These are phyloP conservation scores for Athene cunicularia DNA, from an alignment of 2,113 vertebrate species.

Conservation along the genomic window DNA sequence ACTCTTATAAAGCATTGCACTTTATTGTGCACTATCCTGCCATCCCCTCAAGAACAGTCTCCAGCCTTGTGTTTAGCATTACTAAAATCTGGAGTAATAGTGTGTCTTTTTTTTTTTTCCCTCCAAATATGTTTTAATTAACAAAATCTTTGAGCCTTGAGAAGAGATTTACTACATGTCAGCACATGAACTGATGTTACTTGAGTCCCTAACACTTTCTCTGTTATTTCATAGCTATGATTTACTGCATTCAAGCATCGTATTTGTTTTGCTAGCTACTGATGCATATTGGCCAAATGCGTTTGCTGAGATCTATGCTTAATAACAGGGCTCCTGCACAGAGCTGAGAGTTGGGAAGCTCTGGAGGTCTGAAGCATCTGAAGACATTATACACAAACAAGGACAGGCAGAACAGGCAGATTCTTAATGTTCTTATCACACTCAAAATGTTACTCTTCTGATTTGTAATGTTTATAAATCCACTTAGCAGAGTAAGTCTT, in stretches of 20 bases:
- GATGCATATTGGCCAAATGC: neutral
- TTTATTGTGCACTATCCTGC: neutral
- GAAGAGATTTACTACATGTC: slow-evolving; percentile 20
- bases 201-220: slow-evolving; percentile 13
- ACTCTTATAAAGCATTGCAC: neutral
- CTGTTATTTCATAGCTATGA: neutral
- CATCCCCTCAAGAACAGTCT: neutral
- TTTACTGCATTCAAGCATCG: neutral
- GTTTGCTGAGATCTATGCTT: neutral
- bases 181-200: neutral
- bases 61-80: neutral
- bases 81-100: neutral
- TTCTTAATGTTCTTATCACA: neutral
- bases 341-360: neutral
- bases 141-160: neutral
- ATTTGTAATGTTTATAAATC: neutral
- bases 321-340: neutral
- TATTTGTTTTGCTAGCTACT: slow-evolving; percentile 12
- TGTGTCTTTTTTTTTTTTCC: neutral
- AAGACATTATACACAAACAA: neutral
- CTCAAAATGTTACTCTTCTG: neutral
- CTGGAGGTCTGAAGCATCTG: neutral
- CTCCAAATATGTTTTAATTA: slow-evolving; percentile 14
- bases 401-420: neutral
- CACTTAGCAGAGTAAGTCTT: neutral